phyloP scores from a whole-genome alignment of 2,113 vertebrate species.

The Mastomys coucha region DNA sequence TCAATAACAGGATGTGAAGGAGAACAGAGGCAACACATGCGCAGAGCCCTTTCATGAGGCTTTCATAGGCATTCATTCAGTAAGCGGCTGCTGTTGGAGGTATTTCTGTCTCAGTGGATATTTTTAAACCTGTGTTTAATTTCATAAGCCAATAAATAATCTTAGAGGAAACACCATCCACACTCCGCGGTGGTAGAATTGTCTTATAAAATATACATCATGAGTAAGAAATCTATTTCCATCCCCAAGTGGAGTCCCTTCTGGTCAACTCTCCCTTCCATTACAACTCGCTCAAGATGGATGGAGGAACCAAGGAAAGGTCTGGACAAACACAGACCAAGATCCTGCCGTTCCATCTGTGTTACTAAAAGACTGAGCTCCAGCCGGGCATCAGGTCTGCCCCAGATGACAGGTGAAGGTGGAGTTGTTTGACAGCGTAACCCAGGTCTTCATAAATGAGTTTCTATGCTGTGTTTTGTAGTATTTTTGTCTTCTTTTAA shows the following conservation, averaged over 20 bases:
- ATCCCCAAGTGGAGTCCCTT: no score
- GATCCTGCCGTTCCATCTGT: background rate
- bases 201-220: background rate
- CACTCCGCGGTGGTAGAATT: background rate
- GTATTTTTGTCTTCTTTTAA: background rate
- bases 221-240: background rate
- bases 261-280: background rate
- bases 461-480: slow-evolving; percentile 7
- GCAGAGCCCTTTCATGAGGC: background rate
- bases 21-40: background rate
- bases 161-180: slow-evolving; percentile 6
- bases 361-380: background rate
- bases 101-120: background rate
- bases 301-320: accelerated
- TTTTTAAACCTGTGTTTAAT: slow-evolving; percentile 15
- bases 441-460: background rate
- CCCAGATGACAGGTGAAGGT: background rate
- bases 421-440: background rate
- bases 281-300: background rate
- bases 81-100: background rate
- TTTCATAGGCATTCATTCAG: background rate
- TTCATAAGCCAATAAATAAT: slow-evolving; percentile 16
- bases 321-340: background rate
- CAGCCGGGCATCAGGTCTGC: background rate
- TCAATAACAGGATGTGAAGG: background rate